Conservation (phyloP, 2,113 vertebrate species). For the Mionectes macconnelli region DNA sequence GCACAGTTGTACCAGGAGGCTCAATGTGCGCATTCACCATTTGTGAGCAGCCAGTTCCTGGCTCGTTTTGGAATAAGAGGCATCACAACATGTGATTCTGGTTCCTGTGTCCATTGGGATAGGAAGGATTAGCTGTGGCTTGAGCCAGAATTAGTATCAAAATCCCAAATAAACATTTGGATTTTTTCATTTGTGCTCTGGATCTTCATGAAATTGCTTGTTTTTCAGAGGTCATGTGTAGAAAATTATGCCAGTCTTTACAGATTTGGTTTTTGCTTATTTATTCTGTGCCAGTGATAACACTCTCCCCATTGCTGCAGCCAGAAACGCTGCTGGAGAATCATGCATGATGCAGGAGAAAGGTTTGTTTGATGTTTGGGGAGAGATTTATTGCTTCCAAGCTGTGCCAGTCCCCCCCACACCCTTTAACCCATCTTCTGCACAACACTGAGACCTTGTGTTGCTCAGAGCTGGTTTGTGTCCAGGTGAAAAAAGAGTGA, state of each 20-base stretch:
- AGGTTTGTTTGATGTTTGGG: neutral
- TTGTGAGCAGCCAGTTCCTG: neutral
- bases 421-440: neutral
- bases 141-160: neutral
- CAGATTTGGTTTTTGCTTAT: neutral
- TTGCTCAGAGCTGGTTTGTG: neutral
- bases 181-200: neutral
- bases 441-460: neutral
- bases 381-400: neutral
- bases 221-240: neutral
- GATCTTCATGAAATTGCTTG: neutral
- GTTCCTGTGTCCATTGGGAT: neutral
- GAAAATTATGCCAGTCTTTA: neutral
- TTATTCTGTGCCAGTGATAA: neutral
- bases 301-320: neutral
- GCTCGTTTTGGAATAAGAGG: neutral
- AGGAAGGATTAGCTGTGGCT: neutral
- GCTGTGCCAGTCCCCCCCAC: neutral
- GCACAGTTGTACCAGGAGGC: neutral
- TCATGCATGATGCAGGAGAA: fast-evolving
- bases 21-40: neutral
- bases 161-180: neutral
- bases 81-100: neutral
- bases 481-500: neutral
- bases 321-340: neutral